Conservation (phyloP, 2,113 vertebrate species). For the Cyanistes caeruleus region DNA sequence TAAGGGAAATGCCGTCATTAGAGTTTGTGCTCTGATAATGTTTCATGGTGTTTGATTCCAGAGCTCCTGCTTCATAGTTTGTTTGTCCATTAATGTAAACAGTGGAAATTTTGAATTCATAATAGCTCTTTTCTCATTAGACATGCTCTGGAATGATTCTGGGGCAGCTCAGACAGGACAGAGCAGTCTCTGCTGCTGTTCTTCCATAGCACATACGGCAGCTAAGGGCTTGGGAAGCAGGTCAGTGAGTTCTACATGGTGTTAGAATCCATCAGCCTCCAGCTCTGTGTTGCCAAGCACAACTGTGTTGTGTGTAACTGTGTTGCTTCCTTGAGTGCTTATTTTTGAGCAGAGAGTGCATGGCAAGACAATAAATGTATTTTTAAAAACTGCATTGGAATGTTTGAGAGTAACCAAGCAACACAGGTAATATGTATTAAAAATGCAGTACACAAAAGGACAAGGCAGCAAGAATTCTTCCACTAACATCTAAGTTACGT, state of each 20-base stretch:
- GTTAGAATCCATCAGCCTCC: neutral
- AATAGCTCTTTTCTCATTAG: neutral
- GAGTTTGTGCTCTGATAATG: neutral
- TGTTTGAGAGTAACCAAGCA: neutral
- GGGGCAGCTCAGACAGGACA: neutral
- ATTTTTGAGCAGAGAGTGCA: neutral
- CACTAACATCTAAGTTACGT: neutral
- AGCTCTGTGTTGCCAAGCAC: neutral
- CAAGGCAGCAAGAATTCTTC: neutral
- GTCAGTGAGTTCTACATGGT: neutral
- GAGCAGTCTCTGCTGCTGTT: neutral
- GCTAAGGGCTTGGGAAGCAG: neutral
- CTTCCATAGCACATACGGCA: accelerated
- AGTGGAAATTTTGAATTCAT: neutral
- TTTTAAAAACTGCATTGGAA: neutral
- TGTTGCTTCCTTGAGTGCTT: neutral
- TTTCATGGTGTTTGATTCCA: neutral
- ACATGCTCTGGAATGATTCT: neutral
- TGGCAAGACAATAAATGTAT: neutral
- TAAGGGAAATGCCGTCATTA: neutral
- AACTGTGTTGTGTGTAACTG: too few relatives aligned
- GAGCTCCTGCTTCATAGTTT: neutral
- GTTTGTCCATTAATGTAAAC: neutral
- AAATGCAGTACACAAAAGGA: neutral
- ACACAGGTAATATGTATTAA: neutral